Base-by-base conservation (phyloP, 2,113 vertebrate genomes). In the Pyrgilauda ruficollis region DNA sequence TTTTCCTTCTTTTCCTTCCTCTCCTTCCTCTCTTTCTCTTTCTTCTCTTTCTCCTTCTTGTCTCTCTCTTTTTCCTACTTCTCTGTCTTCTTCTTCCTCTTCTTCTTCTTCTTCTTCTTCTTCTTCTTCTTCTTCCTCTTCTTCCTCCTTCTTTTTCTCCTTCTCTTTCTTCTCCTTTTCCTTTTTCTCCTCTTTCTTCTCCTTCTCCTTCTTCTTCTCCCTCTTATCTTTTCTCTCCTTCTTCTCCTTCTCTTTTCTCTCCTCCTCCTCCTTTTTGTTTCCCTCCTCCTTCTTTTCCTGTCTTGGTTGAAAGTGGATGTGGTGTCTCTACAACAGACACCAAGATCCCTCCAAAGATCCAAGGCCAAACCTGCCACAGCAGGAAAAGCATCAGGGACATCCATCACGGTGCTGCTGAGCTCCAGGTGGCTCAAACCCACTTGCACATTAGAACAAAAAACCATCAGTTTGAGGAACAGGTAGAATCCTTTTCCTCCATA, bases 1-100 rank as follows among this genome's bases (percentile, higher is more conserved):
- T 28, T 1, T 22, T 73, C 1, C 9, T 62, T 9, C 18, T 5
- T 41, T 12, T 17, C 2, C 13, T 47, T 0, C 11, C 33, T 1
- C 13, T 41, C 1, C 22, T 68, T 0, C 11, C 47, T 2, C 16
- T 56, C 0, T 8, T 37, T 1, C 10, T 37, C 1, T 5, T 37
- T 2, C 19, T 35, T 0, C 13, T 56, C 1, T 12, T 24, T 1
- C 17, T 19, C 7, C 19, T 24, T 3, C 21, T 66, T 9, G 14
- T 44, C 2, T 11, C 46, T 3, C 22, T 17, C 1, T 15, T 10
- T 21, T 14, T 23, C 6, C 12, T 39, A 4, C 12, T 75, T 3
- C 18, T 37, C 6, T 3, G 28, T 1, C n/a, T 41, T 2, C 13
- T 58, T 2, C 10, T 39, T 3, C 26, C 24, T 2, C 12, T 19